These are phyloP conservation scores for Acyrthosiphon pisum DNA, from an alignment of 1,140 invertebrate genomes.

Conservation along the genomic window DNA sequence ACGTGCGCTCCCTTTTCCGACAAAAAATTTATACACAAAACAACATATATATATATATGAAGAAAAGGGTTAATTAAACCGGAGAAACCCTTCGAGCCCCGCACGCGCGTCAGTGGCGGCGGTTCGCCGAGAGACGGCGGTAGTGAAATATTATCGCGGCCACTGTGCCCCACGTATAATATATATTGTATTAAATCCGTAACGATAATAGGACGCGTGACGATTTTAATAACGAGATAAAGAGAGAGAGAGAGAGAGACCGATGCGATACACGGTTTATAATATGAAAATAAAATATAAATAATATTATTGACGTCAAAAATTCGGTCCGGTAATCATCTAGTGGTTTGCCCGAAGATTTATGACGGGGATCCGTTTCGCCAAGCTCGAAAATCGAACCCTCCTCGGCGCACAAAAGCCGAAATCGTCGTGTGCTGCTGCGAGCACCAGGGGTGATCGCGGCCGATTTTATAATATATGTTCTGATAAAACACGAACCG, in stretches of 20 bases:
- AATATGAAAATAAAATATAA: conserved; percentile 6
- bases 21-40: not conserved
- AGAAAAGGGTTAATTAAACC: conserved; percentile 25
- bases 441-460: not conserved
- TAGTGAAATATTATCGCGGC: not conserved
- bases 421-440: not conserved
- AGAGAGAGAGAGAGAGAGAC: not conserved
- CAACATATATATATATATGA: not conserved
- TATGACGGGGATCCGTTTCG: not conserved
- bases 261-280: not conserved
- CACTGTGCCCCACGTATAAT: not conserved
- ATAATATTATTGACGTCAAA: not conserved
- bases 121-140: not conserved
- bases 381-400: not conserved
- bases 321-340: not conserved
- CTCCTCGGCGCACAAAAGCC: not conserved
- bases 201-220: not conserved
- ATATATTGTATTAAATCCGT: not conserved
- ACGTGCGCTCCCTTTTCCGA: not conserved
- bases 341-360: not conserved
- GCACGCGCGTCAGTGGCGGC: not conserved
- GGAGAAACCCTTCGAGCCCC: not conserved
- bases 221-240: conserved; percentile 21
- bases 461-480: not conserved
- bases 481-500: not conserved